Percentiles rank a stretch among this genome's conserved stretches.
phyloP scores from a whole-genome alignment of 2,797 vertebrate species.

The Gymnoscopelus braueri region DNA sequence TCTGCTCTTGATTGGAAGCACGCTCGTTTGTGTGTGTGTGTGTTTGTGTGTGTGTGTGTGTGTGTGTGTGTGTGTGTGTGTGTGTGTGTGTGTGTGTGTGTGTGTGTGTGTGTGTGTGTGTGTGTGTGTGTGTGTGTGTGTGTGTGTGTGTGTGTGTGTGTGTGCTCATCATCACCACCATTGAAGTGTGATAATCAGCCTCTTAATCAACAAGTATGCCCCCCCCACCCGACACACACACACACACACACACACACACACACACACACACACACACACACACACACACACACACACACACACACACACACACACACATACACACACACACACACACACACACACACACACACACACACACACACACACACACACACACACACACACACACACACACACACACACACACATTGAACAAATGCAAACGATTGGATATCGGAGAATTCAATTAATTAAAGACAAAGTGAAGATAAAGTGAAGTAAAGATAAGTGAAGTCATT shows the following conservation, averaged over 20 bases:
- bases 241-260: neutral
- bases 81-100: slow-evolving; percentile 43
- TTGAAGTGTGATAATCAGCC: slow-evolving; percentile 59
- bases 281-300: neutral
- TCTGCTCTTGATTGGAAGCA: slow-evolving; percentile 64
- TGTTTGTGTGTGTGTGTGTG: too few relatives aligned
- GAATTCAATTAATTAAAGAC: neutral
- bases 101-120: slow-evolving; percentile 2
- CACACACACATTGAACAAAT: neutral
- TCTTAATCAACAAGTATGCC: slow-evolving; percentile 32
- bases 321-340: slow-evolving; percentile 4
- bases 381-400: slow-evolving; percentile 1
- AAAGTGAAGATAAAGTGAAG: too few relatives aligned
- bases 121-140: slow-evolving; percentile 3
- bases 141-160: slow-evolving; percentile 8
- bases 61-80: neutral
- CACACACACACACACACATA: neutral
- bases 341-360: neutral
- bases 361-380: neutral
- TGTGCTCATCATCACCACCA: slow-evolving; percentile 15
- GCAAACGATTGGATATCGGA: neutral
- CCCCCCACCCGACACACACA: slow-evolving; percentile 38
- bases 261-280: neutral
- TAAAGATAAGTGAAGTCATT: too few relatives aligned
- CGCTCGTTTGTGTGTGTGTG: too few relatives aligned